Percentiles rank a stretch among this genome's conserved stretches.
These are phyloP conservation scores for Glaucopsyche alexis DNA, from an alignment of 2,888 invertebrate genomes.

Conservation along the genomic window DNA sequence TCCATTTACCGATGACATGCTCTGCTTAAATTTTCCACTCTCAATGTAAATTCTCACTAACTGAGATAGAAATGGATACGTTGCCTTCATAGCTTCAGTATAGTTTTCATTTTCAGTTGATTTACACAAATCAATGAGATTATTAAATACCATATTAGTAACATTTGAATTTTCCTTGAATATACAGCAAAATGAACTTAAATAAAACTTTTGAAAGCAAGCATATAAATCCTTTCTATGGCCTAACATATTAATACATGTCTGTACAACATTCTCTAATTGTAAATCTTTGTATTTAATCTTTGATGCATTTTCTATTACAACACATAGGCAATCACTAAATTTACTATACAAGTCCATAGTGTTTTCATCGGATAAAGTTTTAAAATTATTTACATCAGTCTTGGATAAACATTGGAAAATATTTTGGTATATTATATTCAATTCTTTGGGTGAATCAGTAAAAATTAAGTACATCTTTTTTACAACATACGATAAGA, in stretches of 20 bases:
- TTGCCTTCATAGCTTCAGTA: slow-evolving; percentile 45
- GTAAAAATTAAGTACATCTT: slow-evolving; percentile 57
- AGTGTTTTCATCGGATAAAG: slow-evolving; percentile 46
- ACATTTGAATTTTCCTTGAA: slow-evolving; percentile 46
- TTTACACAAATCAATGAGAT: slow-evolving; percentile 50
- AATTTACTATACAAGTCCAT: slow-evolving; percentile 58
- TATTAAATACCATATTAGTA: slow-evolving; percentile 50
- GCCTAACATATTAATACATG: slow-evolving; percentile 49
- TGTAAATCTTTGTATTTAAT: slow-evolving; percentile 47
- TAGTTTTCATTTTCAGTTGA: slow-evolving; percentile 56
- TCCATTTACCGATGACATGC: slow-evolving; percentile 40
- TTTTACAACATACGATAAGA: slow-evolving; percentile 56
- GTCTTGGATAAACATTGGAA: slow-evolving; percentile 51
- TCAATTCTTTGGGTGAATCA: slow-evolving; percentile 49
- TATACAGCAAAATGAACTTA: slow-evolving; percentile 55
- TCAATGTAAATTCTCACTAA: slow-evolving; percentile 59
- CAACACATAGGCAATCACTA: slow-evolving; percentile 58
- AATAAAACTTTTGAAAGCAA: slow-evolving; percentile 59
- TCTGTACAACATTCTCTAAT: slow-evolving; percentile 46
- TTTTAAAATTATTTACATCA: slow-evolving; percentile 51
- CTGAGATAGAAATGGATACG: slow-evolving; percentile 61
- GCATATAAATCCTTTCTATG: slow-evolving; percentile 54
- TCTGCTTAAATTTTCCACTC: slow-evolving; percentile 38
- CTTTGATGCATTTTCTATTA: slow-evolving; percentile 57
- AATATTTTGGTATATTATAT: slow-evolving; percentile 47